Conservation (phyloP, 2,113 vertebrate species). For the Lucifuga dentata region DNA sequence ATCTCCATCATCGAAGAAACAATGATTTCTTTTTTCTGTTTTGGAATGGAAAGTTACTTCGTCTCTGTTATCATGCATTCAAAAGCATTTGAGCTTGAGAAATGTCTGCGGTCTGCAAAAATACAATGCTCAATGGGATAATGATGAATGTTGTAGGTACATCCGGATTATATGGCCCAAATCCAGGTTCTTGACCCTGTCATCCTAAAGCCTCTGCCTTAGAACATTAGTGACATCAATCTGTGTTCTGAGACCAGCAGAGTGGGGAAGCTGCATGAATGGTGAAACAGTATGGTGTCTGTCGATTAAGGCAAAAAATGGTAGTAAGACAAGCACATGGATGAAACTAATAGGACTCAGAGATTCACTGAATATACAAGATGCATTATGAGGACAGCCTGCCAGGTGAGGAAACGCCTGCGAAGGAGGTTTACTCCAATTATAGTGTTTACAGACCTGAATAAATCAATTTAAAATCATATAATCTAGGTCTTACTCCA, state of each 20-base stretch:
- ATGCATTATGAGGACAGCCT: too few species aligned
- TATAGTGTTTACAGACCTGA: too few species aligned
- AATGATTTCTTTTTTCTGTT: too few species aligned
- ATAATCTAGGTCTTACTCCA: too few species aligned
- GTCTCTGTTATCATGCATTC: conserved; percentile 13
- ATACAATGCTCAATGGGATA: neutral
- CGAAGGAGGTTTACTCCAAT: too few species aligned
- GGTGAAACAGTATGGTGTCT: conserved; percentile 17
- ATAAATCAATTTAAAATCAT: too few species aligned
- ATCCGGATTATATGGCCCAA: neutral
- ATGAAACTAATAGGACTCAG: too few species aligned
- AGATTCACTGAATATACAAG: too few species aligned
- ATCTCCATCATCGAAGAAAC: conserved; percentile 22
- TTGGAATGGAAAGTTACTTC: conserved; percentile 7
- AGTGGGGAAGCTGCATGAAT: conserved; percentile 5
- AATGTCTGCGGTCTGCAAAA: neutral
- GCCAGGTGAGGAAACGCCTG: too few species aligned
- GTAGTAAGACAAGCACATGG: too few species aligned
- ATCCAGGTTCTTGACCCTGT: neutral
- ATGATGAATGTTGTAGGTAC: neutral
- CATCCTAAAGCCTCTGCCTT: neutral
- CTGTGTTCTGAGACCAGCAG: neutral
- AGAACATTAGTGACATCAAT: neutral
- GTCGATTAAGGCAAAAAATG: too few species aligned
- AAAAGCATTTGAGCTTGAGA: conserved; percentile 19